Evolutionary conservation across 2,113 vertebrate genomes (phyloP).

Genomic region (Calidris pugnax): DNA sequence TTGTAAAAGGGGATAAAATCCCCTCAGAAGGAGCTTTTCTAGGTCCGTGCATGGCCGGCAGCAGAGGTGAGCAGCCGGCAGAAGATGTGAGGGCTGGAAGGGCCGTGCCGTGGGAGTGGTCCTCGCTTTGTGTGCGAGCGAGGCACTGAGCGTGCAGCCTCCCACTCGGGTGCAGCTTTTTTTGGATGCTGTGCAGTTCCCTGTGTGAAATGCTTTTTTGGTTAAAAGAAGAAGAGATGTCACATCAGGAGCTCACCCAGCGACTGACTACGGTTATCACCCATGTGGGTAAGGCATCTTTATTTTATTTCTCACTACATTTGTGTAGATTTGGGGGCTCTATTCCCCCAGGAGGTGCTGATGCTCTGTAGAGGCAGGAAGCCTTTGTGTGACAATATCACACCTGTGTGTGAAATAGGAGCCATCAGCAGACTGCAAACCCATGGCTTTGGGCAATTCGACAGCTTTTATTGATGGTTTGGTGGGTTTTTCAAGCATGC

Average conservation of each 20-base stretch:
- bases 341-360: neutral
- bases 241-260: slow-evolving; percentile 88
- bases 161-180: slow-evolving; percentile 57
- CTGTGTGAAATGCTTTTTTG: slow-evolving; percentile 88
- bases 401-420: slow-evolving; percentile 17
- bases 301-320: neutral
- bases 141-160: slow-evolving; percentile 62
- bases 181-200: slow-evolving; percentile 65
- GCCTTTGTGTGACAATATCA: slow-evolving; percentile 24
- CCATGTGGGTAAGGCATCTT: slow-evolving; percentile 87
- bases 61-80: slow-evolving; percentile 48
- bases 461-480: neutral
- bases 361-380: neutral
- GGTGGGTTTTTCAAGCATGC: neutral
- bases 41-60: neutral
- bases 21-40: neutral
- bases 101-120: slow-evolving; percentile 78
- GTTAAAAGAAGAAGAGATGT: slow-evolving; percentile 93
- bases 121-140: slow-evolving; percentile 73
- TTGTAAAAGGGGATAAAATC: neutral
- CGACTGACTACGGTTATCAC: slow-evolving; percentile 90
- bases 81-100: slow-evolving; percentile 61
- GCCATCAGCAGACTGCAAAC: neutral
- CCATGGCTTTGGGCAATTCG: neutral
- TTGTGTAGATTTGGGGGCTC: neutral